phyloP scores from a whole-genome alignment of 2,888 invertebrate species.

The Harpagoxenus sublaevis region DNA sequence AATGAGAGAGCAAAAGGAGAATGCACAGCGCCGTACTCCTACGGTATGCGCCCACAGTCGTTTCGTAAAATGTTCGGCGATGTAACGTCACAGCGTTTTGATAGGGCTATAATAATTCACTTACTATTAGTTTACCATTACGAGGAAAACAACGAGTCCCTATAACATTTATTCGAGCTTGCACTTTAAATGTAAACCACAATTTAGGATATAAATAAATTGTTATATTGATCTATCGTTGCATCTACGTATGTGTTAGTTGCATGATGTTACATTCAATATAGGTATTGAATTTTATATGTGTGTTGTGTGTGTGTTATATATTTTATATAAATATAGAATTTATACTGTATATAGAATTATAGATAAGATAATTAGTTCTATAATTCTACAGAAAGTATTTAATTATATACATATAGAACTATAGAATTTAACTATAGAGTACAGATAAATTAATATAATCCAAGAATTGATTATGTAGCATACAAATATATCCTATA shows the following conservation, averaged over 20 bases:
- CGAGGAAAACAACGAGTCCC: background rate
- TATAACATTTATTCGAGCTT: background rate
- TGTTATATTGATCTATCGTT: background rate
- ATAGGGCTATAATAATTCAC: background rate
- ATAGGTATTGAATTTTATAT: background rate
- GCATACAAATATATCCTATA: background rate
- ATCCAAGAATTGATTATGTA: background rate
- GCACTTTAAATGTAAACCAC: background rate
- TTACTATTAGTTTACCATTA: conserved; percentile 1
- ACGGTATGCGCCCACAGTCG: conserved; percentile 41
- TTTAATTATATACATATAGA: too few species aligned
- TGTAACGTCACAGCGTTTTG: conserved; percentile 35
- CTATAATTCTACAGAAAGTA: too few species aligned
- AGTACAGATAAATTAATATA: background rate
- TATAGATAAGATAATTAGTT: too few species aligned
- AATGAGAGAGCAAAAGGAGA: conserved; percentile 80
- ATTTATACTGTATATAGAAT: too few species aligned
- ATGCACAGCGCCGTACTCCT: conserved; percentile 14
- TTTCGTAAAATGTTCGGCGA: conserved; percentile 54
- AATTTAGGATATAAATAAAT: background rate
- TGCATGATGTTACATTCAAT: background rate
- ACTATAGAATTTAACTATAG: background rate
- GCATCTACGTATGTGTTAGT: background rate
- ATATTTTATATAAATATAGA: background rate
- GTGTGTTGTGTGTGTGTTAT: too few species aligned